These are phyloP conservation scores for Cyprinella venusta DNA, from an alignment of 2,797 vertebrate genomes.

Conservation along the genomic window DNA sequence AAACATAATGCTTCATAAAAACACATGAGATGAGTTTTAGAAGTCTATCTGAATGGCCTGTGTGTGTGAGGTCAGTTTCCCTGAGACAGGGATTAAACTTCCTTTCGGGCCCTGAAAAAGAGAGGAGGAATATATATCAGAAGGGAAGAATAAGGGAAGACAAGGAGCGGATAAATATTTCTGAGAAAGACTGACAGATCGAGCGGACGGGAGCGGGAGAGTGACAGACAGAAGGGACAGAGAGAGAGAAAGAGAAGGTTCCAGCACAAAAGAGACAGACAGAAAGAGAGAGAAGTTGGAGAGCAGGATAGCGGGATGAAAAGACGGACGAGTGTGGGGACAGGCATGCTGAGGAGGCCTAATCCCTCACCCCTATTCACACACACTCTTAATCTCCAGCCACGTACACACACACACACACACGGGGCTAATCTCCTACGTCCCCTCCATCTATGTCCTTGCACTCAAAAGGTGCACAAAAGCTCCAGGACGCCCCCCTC, in stretches of 20 bases:
- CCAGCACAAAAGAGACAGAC: constrained; percentile 40
- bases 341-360: constrained; percentile 73
- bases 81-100: constrained; percentile 59
- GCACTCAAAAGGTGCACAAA: constrained; percentile 79
- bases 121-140: constrained; percentile 61
- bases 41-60: constrained; percentile 61
- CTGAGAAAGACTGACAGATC: constrained; percentile 57
- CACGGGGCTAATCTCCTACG: constrained; percentile 61
- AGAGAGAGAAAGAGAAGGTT: constrained; percentile 50
- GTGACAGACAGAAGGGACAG: constrained; percentile 60
- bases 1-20: constrained; percentile 70
- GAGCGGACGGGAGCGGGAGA: constrained; percentile 40
- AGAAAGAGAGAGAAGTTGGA: constrained; percentile 53
- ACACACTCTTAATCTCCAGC: constrained; percentile 94
- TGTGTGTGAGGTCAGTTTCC: constrained; percentile 55
- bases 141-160: constrained; percentile 53
- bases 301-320: constrained; percentile 45
- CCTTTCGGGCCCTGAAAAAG: constrained; percentile 53
- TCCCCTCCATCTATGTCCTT: constrained; percentile 60
- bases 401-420: constrained; percentile 63
- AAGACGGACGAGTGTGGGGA: constrained; percentile 57
- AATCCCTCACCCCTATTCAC: constrained; percentile 96
- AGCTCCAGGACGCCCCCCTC: constrained; percentile 64
- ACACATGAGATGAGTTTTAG: constrained; percentile 92
- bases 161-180: constrained; percentile 59